Percentiles rank a stretch among this genome's conserved stretches.
phyloP scores from a whole-genome alignment of 1,140 invertebrate species.

The Lanistes nyassanus region DNA sequence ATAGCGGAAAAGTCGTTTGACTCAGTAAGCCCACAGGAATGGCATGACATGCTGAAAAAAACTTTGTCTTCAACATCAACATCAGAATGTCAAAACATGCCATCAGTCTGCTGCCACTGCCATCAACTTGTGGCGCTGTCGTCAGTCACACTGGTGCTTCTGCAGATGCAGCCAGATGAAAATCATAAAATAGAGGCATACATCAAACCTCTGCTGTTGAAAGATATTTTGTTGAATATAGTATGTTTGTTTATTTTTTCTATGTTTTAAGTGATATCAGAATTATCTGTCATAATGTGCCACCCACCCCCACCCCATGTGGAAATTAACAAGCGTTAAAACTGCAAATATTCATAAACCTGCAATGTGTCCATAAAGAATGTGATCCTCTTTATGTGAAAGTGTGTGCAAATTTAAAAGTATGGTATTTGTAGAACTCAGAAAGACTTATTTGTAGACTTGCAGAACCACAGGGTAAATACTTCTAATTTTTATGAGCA shows the following conservation, averaged over 20 bases:
- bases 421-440: no score
- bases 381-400: no score
- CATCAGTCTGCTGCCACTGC: constrained; percentile 10
- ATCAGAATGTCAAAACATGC: neutral
- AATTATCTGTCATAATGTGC: no score
- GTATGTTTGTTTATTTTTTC: constrained; percentile 2
- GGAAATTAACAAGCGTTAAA: no score
- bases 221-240: neutral
- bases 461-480: no score
- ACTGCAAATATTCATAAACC: no score
- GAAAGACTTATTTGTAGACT: no score
- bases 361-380: no score
- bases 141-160: neutral
- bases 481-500: no score
- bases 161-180: neutral
- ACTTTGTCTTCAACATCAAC: constrained; percentile 7
- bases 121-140: constrained; percentile 10
- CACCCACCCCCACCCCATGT: no score
- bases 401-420: no score
- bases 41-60: neutral
- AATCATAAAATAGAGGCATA: neutral
- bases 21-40: neutral
- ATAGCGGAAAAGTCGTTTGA: neutral
- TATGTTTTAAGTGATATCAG: neutral
- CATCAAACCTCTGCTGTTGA: neutral